Evolutionary conservation across 2,113 vertebrate genomes (phyloP).

Genomic region (Glaucidium brasilianum): DNA sequence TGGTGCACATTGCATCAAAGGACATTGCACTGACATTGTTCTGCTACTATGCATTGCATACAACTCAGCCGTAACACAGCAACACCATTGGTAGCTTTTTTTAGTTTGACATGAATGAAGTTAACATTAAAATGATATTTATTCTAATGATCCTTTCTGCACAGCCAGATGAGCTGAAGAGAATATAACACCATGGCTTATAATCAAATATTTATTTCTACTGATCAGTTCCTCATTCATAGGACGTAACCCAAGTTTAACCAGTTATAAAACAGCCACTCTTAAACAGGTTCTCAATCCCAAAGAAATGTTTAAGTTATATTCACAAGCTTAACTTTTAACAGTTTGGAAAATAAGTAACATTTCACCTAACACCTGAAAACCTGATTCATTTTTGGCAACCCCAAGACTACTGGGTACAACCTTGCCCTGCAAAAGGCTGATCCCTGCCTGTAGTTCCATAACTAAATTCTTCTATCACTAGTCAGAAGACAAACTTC

Average conservation of each 20-base stretch:
- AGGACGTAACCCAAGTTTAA: not conserved
- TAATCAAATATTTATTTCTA: not conserved
- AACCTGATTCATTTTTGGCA: not conserved
- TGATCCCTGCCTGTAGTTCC: not conserved
- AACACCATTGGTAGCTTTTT: not conserved
- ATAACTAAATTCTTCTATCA: not conserved
- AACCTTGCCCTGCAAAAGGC: not conserved
- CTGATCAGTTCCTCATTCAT: not conserved
- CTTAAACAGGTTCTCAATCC: not conserved
- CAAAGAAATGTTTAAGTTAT: not conserved
- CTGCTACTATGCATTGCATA: not conserved
- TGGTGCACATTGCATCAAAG: not conserved
- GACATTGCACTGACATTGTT: fast-evolving
- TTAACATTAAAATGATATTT: not conserved
- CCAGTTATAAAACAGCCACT: not conserved
- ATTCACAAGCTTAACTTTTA: not conserved
- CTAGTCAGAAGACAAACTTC: not conserved
- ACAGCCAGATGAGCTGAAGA: not conserved
- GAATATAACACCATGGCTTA: not conserved
- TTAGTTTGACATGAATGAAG: not conserved
- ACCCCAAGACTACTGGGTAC: not conserved
- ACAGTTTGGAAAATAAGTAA: not conserved
- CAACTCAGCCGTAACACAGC: not conserved
- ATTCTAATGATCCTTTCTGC: not conserved
- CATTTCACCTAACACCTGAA: not conserved